Evolutionary conservation across 1,140 invertebrate species (phyloP), one percentile per base, ranked within the genome.

Genomic region (Drosophila tristis): DNA sequence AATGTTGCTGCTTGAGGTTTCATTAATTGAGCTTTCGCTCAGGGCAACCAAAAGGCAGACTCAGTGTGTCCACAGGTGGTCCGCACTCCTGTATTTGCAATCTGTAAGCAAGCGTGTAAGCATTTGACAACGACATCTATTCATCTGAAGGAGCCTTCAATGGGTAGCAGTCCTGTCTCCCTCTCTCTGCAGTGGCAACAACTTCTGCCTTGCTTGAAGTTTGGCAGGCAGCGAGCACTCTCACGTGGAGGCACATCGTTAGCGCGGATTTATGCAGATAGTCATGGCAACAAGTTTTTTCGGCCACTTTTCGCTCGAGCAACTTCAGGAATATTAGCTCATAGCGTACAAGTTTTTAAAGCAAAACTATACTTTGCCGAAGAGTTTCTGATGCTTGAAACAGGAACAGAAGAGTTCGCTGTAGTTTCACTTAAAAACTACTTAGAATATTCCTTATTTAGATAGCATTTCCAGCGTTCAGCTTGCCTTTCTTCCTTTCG

Each of bases 181-280:
- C 11, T 39, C 4, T 13, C 35, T 39, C 4, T 39, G 29, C 68
- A 56, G 16, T 50, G 47, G 51, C 59, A 74, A 51, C 58, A 64
- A 35, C 63, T 74, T 50, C 45, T 51, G 51, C 29, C 39, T 51
- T 35, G 31, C 66, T 55, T 51, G 7, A 39, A 45, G 15, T 9
- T 29, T 29, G 55, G 26, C 35, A 16, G 20, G 8, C 31, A 16
- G 16, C 8, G 5, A 7, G 2, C 31, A 56, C 16, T 55, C 42
- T 29, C 70, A 65, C 72, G 60, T 48, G 48, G 53, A 58, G 60
- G 47, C 49, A 39, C 70, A 58, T 63, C 31, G 47, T 74, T 74
- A 64, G 74, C 47, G 60, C 39, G 72, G 71, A 74, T 65, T 74
- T 74, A 74, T 74, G 70, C 61, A 65, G 71, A 74, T 65, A 54